Evolutionary conservation across 2,888 invertebrate genomes (phyloP), one percentile per base, ranked within the genome.

Genomic region (Buathra laborator): DNA sequence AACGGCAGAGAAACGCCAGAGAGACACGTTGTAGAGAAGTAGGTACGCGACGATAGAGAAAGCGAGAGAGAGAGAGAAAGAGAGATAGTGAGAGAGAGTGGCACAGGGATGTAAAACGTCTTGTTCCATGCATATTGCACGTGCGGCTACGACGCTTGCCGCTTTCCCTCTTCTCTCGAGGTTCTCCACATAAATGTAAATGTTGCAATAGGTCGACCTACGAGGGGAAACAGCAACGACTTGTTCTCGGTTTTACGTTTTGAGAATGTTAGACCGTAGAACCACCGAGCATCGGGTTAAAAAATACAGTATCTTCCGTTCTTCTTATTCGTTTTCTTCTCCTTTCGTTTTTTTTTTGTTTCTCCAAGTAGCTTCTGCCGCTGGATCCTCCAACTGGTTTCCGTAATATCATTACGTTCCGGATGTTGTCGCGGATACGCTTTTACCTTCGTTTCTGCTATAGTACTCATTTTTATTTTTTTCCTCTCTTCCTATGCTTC

Each of bases 61-160:
- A 59, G 4, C 29, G 9, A 24, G 16, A 59, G 7, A 59, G 14
- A 43, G 64, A 48, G 29, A 48, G 48, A 14, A 32, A 62, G 3
- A 62, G 9, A 24, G 19, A 62, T 14, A 62, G 32, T 6, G 64
- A 48, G 29, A 48, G 12, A 59, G 59, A 29, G 29, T 29, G 14
- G 59, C 19, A 44, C 14, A 43, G 71, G 56, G 71, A 59, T 72
- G 77, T 77, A 77, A 68, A 76, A 77, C 77, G 71, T 56, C 59
- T 59, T 59, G 59, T 32, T 56, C n/a, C 43, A 76, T 76, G 76
- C 76, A 76, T 67, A 76, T 76, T 76, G 76, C 66, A 76, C 76
- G 53, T 43, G 64, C 64, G 66, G 75, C 76, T 53, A n/a, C 66
- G 66, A 53, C 68, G 44, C 29, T 48, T 12, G 12, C 44, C 16